Evolutionary conservation across 2,113 vertebrate species (phyloP).

Genomic region (Anser cygnoides): DNA sequence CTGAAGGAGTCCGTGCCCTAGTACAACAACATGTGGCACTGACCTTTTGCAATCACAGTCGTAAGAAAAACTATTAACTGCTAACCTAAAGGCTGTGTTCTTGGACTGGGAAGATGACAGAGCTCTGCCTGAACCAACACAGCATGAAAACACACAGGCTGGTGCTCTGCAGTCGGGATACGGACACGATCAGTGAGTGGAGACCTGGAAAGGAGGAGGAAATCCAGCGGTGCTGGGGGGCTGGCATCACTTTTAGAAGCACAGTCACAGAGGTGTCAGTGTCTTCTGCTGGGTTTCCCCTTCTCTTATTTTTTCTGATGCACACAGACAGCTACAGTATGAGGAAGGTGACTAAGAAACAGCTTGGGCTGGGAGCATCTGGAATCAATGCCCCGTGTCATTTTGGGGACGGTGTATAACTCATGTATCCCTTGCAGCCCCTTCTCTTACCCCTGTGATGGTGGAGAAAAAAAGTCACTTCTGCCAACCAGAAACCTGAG

Average conservation of each 20-base stretch:
- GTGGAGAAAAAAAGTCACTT: too few relatives aligned
- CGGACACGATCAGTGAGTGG: fast-evolving
- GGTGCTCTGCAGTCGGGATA: neutral
- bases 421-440: too few relatives aligned
- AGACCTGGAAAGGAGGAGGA: neutral
- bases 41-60: neutral
- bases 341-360: neutral
- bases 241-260: fast-evolving
- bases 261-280: neutral
- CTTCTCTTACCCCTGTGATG: neutral
- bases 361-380: neutral
- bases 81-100: neutral
- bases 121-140: neutral
- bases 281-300: neutral
- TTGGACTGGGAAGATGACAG: neutral
- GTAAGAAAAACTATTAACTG: neutral
- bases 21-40: neutral
- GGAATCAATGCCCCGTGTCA: fast-evolving
- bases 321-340: fast-evolving
- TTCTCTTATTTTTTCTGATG: neutral
- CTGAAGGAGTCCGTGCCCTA: neutral
- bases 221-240: neutral
- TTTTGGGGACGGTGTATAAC: neutral
- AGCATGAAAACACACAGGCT: neutral
- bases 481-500: neutral